Conservation (phyloP, 1,140 invertebrate species). For the Samia ricini region DNA sequence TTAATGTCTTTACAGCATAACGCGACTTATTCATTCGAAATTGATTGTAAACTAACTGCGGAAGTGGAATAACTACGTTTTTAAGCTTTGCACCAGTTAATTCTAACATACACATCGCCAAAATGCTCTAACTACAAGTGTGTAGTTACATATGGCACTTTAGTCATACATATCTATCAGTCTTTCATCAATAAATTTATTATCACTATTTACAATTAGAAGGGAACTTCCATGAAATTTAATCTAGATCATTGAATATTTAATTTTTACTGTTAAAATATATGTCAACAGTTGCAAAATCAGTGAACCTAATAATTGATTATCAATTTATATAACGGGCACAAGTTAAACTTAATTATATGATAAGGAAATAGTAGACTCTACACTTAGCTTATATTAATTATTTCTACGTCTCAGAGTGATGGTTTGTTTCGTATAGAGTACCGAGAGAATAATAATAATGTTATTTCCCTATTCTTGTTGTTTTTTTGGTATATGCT, state of each 20-base stretch:
- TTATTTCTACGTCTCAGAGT: constrained; percentile 19
- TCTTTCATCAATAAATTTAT: constrained; percentile 54
- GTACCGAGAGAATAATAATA: no score
- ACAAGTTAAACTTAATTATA: constrained; percentile 2
- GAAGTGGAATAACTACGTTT: background rate
- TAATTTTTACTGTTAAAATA: no score
- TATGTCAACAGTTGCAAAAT: no score
- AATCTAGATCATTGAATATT: no score
- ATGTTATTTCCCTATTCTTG: background rate
- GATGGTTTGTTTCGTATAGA: no score
- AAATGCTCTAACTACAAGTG: background rate
- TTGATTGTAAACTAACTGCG: background rate
- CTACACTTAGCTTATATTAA: constrained; percentile 13
- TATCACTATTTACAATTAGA: constrained; percentile 34
- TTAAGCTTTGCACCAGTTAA: background rate
- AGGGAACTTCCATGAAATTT: constrained; percentile 24
- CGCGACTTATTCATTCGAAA: background rate
- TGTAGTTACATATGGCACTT: constrained; percentile 47
- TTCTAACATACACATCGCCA: background rate
- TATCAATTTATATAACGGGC: background rate
- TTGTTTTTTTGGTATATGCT: background rate
- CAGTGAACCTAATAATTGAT: no score
- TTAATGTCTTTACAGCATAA: constrained; percentile 11
- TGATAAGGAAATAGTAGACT: constrained; percentile 4
- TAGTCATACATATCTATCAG: constrained; percentile 63